Base-by-base conservation (phyloP, 64 coral and sea anemone species). In the Cladopsammia gracilis region DNA sequence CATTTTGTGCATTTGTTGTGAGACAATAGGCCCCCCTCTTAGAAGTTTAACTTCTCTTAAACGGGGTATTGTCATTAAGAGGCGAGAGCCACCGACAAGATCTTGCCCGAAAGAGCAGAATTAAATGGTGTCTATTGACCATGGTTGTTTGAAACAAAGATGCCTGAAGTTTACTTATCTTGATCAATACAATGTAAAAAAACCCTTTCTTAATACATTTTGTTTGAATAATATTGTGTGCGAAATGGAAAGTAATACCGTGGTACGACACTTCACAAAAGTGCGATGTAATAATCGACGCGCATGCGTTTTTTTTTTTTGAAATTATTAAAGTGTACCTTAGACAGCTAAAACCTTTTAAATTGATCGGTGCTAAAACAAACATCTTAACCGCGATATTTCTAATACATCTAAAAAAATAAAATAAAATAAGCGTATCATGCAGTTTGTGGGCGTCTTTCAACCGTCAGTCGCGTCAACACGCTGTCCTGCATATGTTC, bases 111-210 rank as follows among this genome's bases (percentile, higher is more conserved):
- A 84, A 64, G 58, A 84, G 19, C 9, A 48, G 20, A 49, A 67
- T 67, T 84, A 84, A 84, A 67, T 50, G 62, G 42, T 48, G 26
- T 66, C 20, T 16, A 66, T 67, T 84, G 60, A 84, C 45, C 18
- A 22, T 10, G 80, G 62, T 68, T 84, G 80, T 84, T 22, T 84
- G 60, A 50, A 48, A 84, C 80, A 67, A 84, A 68, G 80, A 84
- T 84, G 42, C 80, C 58, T 84, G 58, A 84, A 84, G 58, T 84
- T 49, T 66, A 48, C 61, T 84, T 84, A 68, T 84, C 80, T 84
- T 50, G 60, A 84, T 84, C 43, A 84, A 84, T 84, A 62, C 8
- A 16, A 67, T 64, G 46, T 52, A 84, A 84, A 75, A 75, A 50
- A 75, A n/a, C 60, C 60, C 19, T 67, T 48, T 25, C 11, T 50